Percentiles rank a stretch among this genome's conserved stretches.
Evolutionary conservation across 1,140 invertebrate genomes (phyloP).

Genomic region (Aporrectodea caliginosa): DNA sequence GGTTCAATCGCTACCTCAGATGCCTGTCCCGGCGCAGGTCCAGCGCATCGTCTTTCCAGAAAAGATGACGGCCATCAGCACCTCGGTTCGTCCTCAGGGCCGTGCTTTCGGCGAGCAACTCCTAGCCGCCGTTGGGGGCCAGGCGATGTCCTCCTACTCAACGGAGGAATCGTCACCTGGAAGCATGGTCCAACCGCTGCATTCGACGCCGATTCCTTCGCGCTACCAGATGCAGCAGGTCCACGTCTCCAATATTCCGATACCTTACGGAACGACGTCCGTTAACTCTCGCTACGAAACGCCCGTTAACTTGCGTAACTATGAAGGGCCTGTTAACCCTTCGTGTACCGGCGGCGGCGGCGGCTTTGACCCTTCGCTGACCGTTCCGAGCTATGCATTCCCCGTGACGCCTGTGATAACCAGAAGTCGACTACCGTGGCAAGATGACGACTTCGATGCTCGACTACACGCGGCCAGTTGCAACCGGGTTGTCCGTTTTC

Average conservation of each 20-base stretch:
- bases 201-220: neutral
- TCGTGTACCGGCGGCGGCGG: too few relatives aligned
- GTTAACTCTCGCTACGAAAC: too few relatives aligned
- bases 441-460: too few relatives aligned
- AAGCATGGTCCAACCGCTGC: neutral
- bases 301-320: too few relatives aligned
- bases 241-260: neutral
- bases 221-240: neutral
- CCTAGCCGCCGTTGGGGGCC: too few relatives aligned
- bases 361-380: neutral
- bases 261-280: neutral
- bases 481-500: too few relatives aligned
- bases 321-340: too few relatives aligned
- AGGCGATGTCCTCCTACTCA: too few relatives aligned
- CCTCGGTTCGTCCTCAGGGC: too few relatives aligned
- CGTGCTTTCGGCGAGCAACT: too few relatives aligned
- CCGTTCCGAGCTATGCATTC: neutral
- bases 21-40: neutral
- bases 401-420: neutral
- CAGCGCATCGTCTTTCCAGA: neutral
- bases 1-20: neutral
- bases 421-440: neutral
- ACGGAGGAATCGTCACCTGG: too few relatives aligned
- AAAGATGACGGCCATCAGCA: neutral
- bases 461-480: too few relatives aligned